Conservation (phyloP, 1,140 invertebrate genomes). For the Bombus picipes region DNA sequence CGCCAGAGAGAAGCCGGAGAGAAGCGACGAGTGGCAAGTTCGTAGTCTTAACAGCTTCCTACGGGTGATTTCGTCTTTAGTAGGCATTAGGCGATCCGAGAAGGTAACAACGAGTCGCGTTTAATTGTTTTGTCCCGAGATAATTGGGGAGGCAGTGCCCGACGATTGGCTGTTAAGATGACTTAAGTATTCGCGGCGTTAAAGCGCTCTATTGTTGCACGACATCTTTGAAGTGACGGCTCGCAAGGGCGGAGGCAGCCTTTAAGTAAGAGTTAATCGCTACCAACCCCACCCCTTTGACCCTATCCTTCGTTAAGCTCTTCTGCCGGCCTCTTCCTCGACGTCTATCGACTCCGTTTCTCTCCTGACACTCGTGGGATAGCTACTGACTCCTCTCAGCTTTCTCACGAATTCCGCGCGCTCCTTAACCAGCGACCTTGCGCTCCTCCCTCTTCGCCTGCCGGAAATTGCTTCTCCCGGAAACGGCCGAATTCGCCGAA, state of each 20-base stretch:
- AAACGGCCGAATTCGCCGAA: not conserved
- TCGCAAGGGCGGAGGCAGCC: conserved; percentile 58
- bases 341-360: conserved; percentile 3
- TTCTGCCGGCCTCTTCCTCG: not conserved
- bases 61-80: conserved; percentile 35
- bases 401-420: conserved; percentile 28
- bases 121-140: conserved; percentile 78
- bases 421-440: not conserved
- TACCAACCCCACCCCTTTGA: conserved; percentile 51
- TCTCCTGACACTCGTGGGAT: conserved; percentile 26
- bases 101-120: conserved; percentile 65
- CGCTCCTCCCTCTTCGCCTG: too few species aligned
- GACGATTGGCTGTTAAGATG: conserved; percentile 74
- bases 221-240: conserved; percentile 61
- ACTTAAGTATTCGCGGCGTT: conserved; percentile 74
- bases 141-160: conserved; percentile 70
- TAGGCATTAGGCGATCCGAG: conserved; percentile 58
- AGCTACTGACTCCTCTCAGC: conserved; percentile 3
- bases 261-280: conserved; percentile 73
- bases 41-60: conserved; percentile 53
- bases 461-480: conserved; percentile 32
- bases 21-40: conserved; percentile 48
- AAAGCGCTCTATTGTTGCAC: conserved; percentile 78
- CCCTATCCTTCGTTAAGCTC: conserved; percentile 14
- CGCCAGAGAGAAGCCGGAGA: conserved; percentile 4